Base-by-base conservation (phyloP, 2,797 vertebrate genomes). In the Pyrocephalus nanus region DNA sequence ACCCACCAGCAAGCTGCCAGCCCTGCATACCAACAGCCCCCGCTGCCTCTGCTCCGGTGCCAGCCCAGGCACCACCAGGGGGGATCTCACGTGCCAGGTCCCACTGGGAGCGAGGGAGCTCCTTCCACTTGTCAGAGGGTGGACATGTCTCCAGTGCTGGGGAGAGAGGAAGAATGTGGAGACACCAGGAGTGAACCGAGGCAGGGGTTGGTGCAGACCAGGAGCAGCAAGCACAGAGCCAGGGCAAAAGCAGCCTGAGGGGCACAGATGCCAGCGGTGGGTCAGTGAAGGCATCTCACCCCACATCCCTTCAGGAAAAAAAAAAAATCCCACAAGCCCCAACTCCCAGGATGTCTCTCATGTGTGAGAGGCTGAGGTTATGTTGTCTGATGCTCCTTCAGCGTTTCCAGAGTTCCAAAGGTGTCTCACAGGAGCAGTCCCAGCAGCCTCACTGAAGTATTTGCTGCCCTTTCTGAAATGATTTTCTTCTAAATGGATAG, bases 1-100 rank as follows among this genome's bases (percentile, higher is more conserved):
- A 1, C 97, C 97, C 93, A 97, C 96, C 89, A 93, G 88, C 96
- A 96, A 91, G 96, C 93, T 95, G 92, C 81, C 71, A 16, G 58
- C 61, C 70, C 73, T 67, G 73, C 81, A 27, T 4, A 9, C 29
- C 1, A 58, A 29, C 21, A 10, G 82, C 87, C 53, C n/a, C 32
- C 43, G 3, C 15, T 26, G 57, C 20, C 51, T 76, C 62, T 30
- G 77, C 74, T 58, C 71, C 5, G 3, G 38, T 22, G 38, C 6
- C 76, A 76, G 76, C 82, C 78, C 81, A n/a, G 77, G 7, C 53
- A 43, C 32, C 42, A 36, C 9, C 32, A 69, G 42, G 54, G 43
- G 32, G 58, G 54, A 43, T 1, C 65, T 42, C 1, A 0, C 5
- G 45, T 4, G 45, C 64, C 12, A 17, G 1, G 32, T 8, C 32